Conservation (phyloP, 2,888 invertebrate species). For the Antheraea yamamai region DNA sequence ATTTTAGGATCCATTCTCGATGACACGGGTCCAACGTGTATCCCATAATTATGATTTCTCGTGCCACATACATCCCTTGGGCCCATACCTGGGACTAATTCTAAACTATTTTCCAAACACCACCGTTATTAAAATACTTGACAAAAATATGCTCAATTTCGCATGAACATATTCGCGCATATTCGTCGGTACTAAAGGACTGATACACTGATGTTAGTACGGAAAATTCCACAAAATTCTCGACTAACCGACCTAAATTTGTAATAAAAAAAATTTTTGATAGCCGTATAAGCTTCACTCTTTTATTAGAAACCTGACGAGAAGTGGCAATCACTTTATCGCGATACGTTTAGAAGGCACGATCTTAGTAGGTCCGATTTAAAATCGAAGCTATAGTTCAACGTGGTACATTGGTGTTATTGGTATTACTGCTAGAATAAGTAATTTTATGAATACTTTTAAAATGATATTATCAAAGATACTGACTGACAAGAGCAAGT, state of each 20-base stretch:
- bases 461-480: background rate
- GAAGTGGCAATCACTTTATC: background rate
- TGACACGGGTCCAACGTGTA: background rate
- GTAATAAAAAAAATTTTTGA: background rate
- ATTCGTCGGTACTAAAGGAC: background rate
- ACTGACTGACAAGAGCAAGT: background rate
- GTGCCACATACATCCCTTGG: background rate
- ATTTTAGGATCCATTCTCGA: background rate
- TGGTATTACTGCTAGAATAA: background rate
- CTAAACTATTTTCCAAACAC: too few species aligned
- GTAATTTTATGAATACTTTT: background rate
- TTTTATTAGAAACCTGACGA: background rate
- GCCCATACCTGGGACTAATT: background rate
- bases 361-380: background rate
- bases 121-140: too few species aligned
- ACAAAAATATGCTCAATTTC: background rate
- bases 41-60: background rate
- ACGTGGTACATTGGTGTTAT: background rate
- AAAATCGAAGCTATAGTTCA: background rate
- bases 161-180: background rate
- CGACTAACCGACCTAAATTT: background rate
- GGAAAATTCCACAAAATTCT: background rate
- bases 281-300: background rate
- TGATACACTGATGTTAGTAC: background rate
- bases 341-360: background rate